Evolutionary conservation across 2,113 vertebrate genomes (phyloP).

Genomic region (Onychostoma macrolepis): DNA sequence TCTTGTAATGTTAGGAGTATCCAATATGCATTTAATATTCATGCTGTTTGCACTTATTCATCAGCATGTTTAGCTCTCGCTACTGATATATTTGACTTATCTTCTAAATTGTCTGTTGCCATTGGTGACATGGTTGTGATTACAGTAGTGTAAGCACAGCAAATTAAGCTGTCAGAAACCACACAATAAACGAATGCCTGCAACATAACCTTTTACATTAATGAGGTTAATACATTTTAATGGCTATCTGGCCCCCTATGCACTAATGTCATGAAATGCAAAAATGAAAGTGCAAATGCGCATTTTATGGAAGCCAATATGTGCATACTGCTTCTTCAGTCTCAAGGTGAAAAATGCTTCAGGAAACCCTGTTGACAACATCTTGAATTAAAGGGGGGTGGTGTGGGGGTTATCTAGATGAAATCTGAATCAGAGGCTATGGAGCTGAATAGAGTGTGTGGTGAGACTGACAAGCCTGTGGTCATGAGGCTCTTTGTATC

Average conservation of each 20-base stretch:
- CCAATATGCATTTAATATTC: constrained; percentile 45
- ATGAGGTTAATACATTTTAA: background rate
- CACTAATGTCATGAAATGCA: constrained; percentile 7
- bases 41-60: constrained; percentile 14
- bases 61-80: background rate
- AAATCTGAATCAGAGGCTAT: constrained; percentile 46
- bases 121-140: constrained; percentile 41
- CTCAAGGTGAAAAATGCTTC: constrained; percentile 27
- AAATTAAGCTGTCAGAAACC: constrained; percentile 44
- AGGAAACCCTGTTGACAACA: background rate
- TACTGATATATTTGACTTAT: constrained; percentile 19
- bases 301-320: background rate
- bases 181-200: constrained; percentile 3
- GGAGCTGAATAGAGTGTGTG: constrained; percentile 25
- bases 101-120: constrained; percentile 28
- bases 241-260: background rate
- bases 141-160: constrained; percentile 19
- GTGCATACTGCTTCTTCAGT: background rate
- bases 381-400: constrained; percentile 17
- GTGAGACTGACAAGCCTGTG: constrained; percentile 1
- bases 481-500: background rate
- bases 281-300: background rate
- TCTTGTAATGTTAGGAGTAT: constrained; percentile 31
- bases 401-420: constrained; percentile 40
- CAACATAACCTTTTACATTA: background rate